phyloP scores from a whole-genome alignment of 2,888 invertebrate species.

The Pseudanteris insignis region DNA sequence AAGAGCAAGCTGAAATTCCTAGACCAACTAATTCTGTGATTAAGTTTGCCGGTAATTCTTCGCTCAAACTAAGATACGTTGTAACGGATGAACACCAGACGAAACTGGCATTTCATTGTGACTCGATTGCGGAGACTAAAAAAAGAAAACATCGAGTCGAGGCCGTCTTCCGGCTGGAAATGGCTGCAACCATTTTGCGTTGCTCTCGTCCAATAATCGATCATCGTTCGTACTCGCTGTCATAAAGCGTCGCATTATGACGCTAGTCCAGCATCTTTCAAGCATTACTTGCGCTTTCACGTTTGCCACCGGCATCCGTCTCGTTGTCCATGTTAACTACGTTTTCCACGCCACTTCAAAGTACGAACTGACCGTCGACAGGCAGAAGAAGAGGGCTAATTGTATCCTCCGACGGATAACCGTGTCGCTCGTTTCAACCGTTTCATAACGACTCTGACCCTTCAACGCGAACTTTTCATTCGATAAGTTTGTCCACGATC shows the following conservation, averaged over 20 bases:
- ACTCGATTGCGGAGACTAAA: conserved; percentile 14
- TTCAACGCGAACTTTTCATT: no score
- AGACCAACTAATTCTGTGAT: conserved; percentile 4
- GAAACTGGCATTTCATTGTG: conserved; percentile 31
- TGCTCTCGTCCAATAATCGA: conserved; percentile 30
- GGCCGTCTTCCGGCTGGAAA: conserved; percentile 19
- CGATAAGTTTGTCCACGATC: no score
- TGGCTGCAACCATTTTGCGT: conserved; percentile 24
- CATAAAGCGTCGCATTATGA: conserved; percentile 28
- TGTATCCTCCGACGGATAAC: conserved; percentile 26
- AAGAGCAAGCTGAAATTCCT: not conserved
- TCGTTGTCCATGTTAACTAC: conserved; percentile 21
- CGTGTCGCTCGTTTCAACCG: conserved; percentile 24
- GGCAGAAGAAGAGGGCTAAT: conserved; percentile 40
- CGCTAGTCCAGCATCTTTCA: conserved; percentile 26
- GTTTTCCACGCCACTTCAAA: conserved; percentile 32
- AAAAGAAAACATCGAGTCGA: conserved; percentile 23
- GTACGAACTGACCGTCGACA: conserved; percentile 38
- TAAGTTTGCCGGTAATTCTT: not conserved
- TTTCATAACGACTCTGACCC: conserved; percentile 14
- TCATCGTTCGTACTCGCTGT: conserved; percentile 28
- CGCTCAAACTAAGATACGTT: not conserved
- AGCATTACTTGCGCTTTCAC: conserved; percentile 38
- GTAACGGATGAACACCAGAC: conserved; percentile 21
- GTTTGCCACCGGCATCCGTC: conserved; percentile 3